Evolutionary conservation across 1,140 invertebrate genomes (phyloP), one percentile per base, ranked within the genome.

Genomic region (Drosophila azteca): DNA sequence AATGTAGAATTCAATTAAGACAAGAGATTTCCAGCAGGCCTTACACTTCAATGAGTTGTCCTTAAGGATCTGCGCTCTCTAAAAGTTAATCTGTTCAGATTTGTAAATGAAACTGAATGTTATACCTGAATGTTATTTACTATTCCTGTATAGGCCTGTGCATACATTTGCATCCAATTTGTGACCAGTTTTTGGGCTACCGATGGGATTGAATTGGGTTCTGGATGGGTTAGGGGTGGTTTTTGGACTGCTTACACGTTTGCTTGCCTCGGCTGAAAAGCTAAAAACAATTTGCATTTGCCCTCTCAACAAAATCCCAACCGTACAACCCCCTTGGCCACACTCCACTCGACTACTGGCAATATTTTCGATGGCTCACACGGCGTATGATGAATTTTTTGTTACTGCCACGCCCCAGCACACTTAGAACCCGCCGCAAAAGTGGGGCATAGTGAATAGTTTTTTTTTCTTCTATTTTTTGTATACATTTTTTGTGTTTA

Each of bases 141-240:
- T 45, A n/a, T 59, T 50, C 13, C 13, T 46, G 24, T 48, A 15
- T 55, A n/a, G 44, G 57, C 74, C 51, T 67, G 49, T 77, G 79
- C 79, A 82, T 83, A 78, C 43, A 79, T 83, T 78, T 83, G 70
- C 76, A 84, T 77, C 15, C 58, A 57, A 57, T 74, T 81, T 63
- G 46, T 51, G 13, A 2, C 17, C 24, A 61, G 41, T 48, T 65
- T 77, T 52, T 35, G 35, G 55, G 45, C 24, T 39, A 26, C 48
- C 57, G 5, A 26, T 26, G 24, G 24, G 49, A 54, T 20, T 20
- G 17, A 20, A 20, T 20, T 0, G 17, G 17, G 17, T 20, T 20
- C 17, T 0, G 1, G 17, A 20, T 20, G 17, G 17, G 17, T 20
- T n/a, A n/a, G n/a, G 22, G 51, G 50, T 51, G 15, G 51, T 60